A percentile compares a stretch with the other conserved stretches of the same genome.
Evolutionary conservation across 2,797 vertebrate species (phyloP).

Genomic region (Tinamus major): DNA sequence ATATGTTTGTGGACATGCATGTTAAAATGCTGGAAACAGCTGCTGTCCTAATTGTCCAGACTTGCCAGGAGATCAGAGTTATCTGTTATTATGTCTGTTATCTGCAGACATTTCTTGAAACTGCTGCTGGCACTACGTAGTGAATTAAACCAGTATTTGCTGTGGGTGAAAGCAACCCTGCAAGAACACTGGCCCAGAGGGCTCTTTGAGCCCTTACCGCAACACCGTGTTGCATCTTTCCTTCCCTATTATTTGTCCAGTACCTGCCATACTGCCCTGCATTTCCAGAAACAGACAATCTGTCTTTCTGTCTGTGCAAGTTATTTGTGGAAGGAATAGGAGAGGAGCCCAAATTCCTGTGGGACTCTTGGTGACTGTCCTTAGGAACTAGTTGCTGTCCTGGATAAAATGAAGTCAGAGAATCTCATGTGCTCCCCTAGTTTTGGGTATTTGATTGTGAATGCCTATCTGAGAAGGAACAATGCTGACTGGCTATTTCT

Average conservation of each 20-base stretch:
- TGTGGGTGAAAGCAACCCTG: neutral
- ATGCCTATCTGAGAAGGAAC: neutral
- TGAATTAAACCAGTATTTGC: neutral
- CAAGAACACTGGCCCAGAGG: neutral
- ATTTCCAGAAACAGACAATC: rapidly evolving
- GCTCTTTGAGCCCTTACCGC: neutral
- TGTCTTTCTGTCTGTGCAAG: neutral
- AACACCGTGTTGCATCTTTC: neutral
- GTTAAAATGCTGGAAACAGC: neutral
- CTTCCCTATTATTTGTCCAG: neutral
- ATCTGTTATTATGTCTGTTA: too few species aligned
- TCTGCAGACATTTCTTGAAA: neutral
- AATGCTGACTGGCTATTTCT: neutral
- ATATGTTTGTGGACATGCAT: neutral
- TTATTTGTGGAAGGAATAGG: neutral
- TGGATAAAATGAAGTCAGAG: neutral
- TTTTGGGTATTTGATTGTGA: neutral
- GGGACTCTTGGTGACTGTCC: neutral
- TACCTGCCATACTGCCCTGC: neutral
- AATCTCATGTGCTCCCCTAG: neutral
- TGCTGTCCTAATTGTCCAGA: neutral
- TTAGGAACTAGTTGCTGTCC: neutral
- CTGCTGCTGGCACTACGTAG: neutral
- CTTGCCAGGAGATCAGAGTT: too few species aligned
- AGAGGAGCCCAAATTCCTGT: neutral